These are phyloP conservation scores for Mus spicilegus DNA, from an alignment of 2,113 vertebrate species.

Conservation along the genomic window DNA sequence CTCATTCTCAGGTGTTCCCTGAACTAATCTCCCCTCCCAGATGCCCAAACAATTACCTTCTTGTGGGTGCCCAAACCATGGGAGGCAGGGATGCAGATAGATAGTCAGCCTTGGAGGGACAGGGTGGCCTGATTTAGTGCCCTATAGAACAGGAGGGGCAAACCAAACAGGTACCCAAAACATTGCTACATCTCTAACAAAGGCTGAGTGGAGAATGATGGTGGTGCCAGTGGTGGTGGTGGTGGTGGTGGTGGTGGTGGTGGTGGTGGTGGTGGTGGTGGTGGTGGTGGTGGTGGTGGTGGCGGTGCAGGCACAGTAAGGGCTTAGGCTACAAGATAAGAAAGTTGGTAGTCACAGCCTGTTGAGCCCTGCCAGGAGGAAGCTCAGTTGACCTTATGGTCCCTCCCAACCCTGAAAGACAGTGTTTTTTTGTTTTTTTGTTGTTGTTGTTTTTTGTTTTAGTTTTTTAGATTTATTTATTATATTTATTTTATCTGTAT, in stretches of 20 bases:
- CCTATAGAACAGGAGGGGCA: too few relatives aligned
- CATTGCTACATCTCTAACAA: background rate
- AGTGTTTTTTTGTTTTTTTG: background rate
- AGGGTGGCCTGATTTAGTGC: background rate
- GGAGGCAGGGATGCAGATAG: background rate
- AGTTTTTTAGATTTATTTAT: background rate
- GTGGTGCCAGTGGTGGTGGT: rapidly evolving
- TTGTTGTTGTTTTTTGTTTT: background rate
- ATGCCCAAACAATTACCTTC: background rate
- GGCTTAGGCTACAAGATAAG: rapidly evolving
- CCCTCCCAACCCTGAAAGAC: background rate
- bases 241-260: background rate
- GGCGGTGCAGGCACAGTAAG: background rate
- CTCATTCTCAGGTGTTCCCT: background rate
- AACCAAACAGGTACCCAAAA: background rate
- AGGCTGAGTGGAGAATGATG: background rate
- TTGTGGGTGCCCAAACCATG: background rate
- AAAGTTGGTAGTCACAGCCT: background rate
- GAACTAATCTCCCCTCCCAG: rapidly evolving
- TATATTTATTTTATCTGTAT: background rate
- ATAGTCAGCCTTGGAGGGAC: background rate
- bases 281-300: too few relatives aligned
- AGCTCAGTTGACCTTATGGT: background rate
- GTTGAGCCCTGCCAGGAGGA: background rate
- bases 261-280: background rate